Percentiles rank a stretch among this genome's conserved stretches.
phyloP scores from a whole-genome alignment of 23 tunicate genomes.

The Trididemnum clinides region DNA sequence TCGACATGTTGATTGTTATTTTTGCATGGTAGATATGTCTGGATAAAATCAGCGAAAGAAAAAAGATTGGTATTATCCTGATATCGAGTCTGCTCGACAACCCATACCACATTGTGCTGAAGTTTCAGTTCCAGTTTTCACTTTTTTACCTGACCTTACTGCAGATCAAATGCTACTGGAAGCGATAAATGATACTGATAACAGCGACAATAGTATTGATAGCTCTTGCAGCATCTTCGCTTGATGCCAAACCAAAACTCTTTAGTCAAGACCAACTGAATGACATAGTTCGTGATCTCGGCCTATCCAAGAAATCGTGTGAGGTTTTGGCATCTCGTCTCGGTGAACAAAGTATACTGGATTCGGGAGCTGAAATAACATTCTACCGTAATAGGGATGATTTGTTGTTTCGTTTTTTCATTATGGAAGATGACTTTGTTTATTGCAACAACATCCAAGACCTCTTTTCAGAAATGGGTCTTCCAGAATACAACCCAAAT shows the following conservation, averaged over 20 bases:
- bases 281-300: slow-evolving; percentile 22
- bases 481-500: no score
- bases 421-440: slow-evolving; percentile 17
- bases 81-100: no score
- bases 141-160: not conserved
- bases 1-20: no score
- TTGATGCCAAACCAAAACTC: slow-evolving; percentile 27
- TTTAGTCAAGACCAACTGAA: slow-evolving; percentile 27
- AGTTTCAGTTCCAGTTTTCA: no score
- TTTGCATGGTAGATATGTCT: no score
- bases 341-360: slow-evolving; percentile 17
- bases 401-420: slow-evolving; percentile 6
- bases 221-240: not conserved
- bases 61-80: no score
- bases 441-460: no score
- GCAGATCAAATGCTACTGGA: slow-evolving; percentile 5
- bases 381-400: slow-evolving; percentile 8
- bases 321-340: slow-evolving; percentile 26
- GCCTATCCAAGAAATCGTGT: slow-evolving; percentile 7
- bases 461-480: no score
- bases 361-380: slow-evolving; percentile 5
- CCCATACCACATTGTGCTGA: no score
- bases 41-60: no score
- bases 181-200: no score
- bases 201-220: slow-evolving; percentile 4